Conservation (phyloP, 2,797 vertebrate genomes). For the Myotis pilosus region DNA sequence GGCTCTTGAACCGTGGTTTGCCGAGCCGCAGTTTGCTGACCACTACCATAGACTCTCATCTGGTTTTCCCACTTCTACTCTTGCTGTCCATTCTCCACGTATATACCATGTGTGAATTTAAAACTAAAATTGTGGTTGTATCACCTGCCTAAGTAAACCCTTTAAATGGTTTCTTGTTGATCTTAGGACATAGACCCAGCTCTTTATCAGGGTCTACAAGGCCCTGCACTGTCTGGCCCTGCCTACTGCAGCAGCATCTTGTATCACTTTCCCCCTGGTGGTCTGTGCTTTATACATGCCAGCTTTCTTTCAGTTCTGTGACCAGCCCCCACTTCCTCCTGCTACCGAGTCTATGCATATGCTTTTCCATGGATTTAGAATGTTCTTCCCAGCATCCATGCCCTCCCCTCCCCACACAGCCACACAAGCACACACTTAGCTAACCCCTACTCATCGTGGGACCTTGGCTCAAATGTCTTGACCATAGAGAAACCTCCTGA, state of each 20-base stretch:
- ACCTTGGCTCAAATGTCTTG: neutral
- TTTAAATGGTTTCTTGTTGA: neutral
- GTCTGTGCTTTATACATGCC: neutral
- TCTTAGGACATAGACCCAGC: neutral
- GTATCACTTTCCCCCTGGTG: neutral
- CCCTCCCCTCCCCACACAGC: neutral
- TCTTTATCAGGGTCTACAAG: neutral
- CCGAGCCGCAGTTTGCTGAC: too few species aligned
- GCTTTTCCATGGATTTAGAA: neutral
- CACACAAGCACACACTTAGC: neutral
- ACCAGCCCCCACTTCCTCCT: neutral
- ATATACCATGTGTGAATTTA: neutral
- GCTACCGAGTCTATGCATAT: neutral
- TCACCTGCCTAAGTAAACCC: neutral
- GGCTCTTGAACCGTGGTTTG: too few species aligned
- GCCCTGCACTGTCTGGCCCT: neutral
- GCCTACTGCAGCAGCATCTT: neutral
- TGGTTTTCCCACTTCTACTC: neutral
- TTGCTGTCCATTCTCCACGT: neutral
- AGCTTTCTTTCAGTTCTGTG: constrained; percentile 3
- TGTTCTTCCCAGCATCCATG: neutral
- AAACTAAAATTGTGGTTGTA: neutral
- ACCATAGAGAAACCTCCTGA: neutral
- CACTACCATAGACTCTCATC: neutral
- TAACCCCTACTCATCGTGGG: neutral